These are phyloP conservation scores for Thereva nobilitata DNA, from an alignment of 2,888 invertebrate species.

Conservation along the genomic window DNA sequence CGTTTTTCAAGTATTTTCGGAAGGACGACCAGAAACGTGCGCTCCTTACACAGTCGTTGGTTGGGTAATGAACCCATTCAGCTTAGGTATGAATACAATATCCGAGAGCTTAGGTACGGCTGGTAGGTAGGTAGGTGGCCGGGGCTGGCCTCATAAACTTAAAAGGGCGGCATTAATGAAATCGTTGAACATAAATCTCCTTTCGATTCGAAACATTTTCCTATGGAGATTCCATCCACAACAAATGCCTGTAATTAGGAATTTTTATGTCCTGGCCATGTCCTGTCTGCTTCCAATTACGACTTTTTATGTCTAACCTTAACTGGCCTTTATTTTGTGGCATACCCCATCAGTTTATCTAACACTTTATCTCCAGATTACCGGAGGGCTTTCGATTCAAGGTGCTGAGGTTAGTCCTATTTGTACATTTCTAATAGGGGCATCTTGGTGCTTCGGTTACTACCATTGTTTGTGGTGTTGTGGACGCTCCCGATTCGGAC, in stretches of 20 bases:
- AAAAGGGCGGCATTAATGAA: conserved; percentile 36
- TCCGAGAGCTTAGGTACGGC: background rate
- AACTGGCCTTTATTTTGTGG: conserved; percentile 16
- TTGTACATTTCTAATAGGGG: conserved; percentile 27
- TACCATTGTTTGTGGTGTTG: too few relatives aligned
- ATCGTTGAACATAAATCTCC: conserved; percentile 37
- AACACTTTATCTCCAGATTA: conserved; percentile 19
- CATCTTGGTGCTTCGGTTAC: too few relatives aligned
- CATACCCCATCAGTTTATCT: conserved; percentile 23
- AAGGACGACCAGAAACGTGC: too few relatives aligned
- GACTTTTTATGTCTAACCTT: conserved; percentile 23
- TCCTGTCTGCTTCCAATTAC: conserved; percentile 26
- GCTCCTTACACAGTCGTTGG: background rate
- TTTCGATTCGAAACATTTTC: conserved; percentile 28
- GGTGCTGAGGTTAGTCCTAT: conserved; percentile 14
- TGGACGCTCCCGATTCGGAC: too few relatives aligned
- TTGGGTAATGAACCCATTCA: background rate
- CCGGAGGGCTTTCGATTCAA: background rate
- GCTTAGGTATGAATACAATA: conserved; percentile 6
- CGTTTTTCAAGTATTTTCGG: background rate
- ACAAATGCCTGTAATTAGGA: conserved; percentile 38
- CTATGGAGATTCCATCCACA: background rate
- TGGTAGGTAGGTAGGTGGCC: too few relatives aligned
- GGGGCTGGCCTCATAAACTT: conserved; percentile 30
- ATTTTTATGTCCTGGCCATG: conserved; percentile 33